Conservation (phyloP, 2,888 invertebrate species). For the Laspeyria flexula region DNA sequence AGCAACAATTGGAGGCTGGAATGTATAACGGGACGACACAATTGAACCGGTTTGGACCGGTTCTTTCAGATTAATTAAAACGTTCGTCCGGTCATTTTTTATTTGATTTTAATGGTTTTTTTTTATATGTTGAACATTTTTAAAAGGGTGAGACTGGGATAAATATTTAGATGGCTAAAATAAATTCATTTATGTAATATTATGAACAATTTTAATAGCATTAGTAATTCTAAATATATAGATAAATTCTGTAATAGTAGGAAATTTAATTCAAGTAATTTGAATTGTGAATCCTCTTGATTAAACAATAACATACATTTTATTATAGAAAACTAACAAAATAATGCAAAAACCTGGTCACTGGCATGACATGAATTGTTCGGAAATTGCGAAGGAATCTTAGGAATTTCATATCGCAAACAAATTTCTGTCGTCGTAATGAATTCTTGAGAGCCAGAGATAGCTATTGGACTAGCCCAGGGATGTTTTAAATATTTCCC, state of each 20-base stretch:
- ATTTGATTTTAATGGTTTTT: slow-evolving; percentile 30
- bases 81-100: slow-evolving; percentile 41
- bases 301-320: not conserved
- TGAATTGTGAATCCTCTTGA: not conserved
- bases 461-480: slow-evolving; percentile 39
- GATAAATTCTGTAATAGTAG: no score
- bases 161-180: no score
- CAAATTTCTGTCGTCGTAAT: slow-evolving; percentile 70
- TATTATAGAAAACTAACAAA: slow-evolving; percentile 22
- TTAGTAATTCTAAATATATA: no score
- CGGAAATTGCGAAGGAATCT: slow-evolving; percentile 57
- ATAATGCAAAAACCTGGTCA: slow-evolving; percentile 43
- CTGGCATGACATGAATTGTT: slow-evolving; percentile 55
- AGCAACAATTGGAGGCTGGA: slow-evolving; percentile 62
- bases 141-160: not conserved
- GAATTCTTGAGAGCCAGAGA: slow-evolving; percentile 61
- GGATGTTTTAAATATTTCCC: slow-evolving; percentile 39
- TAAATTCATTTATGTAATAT: no score
- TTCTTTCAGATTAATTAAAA: slow-evolving; percentile 68
- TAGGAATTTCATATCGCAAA: slow-evolving; percentile 77
- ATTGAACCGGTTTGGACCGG: slow-evolving; percentile 47
- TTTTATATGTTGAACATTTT: slow-evolving; percentile 5
- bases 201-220: no score
- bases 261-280: no score
- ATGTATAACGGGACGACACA: slow-evolving; percentile 32